These are phyloP conservation scores for Cynodonichthys magdalenae DNA, from an alignment of 2,797 vertebrate genomes.

Conservation along the genomic window DNA sequence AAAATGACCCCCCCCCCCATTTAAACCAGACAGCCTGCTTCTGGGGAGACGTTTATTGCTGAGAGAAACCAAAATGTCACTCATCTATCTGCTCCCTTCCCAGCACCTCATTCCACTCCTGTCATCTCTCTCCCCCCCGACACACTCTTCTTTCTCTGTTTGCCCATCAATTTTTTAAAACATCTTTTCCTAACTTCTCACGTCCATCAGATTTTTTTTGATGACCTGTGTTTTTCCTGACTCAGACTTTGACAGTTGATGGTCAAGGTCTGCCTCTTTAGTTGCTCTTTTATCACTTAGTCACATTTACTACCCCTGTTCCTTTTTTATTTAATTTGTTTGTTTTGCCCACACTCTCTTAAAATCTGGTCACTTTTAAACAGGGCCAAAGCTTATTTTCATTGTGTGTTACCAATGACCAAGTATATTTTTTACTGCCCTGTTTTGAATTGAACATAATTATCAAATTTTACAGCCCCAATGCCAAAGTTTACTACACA, in stretches of 20 bases:
- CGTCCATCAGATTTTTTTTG: slow-evolving; percentile 12
- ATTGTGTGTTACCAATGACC: neutral
- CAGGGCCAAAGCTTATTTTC: neutral
- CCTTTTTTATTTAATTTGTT: neutral
- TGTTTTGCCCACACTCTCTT: neutral
- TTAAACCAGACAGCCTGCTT: slow-evolving; percentile 70
- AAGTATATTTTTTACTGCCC: neutral
- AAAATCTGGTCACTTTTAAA: neutral
- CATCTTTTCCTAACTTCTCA: neutral
- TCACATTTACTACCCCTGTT: neutral
- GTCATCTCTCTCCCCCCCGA: slow-evolving; percentile 35
- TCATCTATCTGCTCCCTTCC: slow-evolving; percentile 53
- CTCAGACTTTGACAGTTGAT: slow-evolving; percentile 5
- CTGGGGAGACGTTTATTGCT: slow-evolving; percentile 72
- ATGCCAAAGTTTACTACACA: neutral
- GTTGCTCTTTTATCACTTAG: neutral
- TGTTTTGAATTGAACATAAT: neutral
- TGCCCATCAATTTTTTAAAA: neutral
- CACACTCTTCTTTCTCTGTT: slow-evolving; percentile 9
- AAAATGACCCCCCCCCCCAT: slow-evolving; percentile 74
- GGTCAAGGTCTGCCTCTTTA: slow-evolving; percentile 19
- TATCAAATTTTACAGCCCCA: neutral
- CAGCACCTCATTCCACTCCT: slow-evolving; percentile 45
- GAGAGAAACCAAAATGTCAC: slow-evolving; percentile 75
- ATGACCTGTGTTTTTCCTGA: slow-evolving; percentile 8